Percentiles rank a stretch among this genome's conserved stretches.
Evolutionary conservation across 30 jellyfish, hydroid and myxozoan species (phyloP).

Genomic region (Turritopsis dohrnii): DNA sequence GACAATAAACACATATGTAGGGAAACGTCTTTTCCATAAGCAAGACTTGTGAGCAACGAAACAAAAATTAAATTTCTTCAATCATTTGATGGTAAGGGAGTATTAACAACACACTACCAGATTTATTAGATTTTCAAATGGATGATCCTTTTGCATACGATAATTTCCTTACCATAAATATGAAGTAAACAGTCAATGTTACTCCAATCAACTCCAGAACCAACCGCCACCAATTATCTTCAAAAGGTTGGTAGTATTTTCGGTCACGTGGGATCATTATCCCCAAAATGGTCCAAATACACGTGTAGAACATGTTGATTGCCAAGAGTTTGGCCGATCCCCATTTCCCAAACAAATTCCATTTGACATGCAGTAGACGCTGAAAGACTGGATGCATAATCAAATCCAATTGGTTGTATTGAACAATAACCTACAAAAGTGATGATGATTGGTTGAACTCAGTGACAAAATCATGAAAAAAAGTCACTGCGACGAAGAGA

Average conservation of each 20-base stretch:
- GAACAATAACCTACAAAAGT: slow-evolving; percentile 58
- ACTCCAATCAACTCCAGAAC: slow-evolving; percentile 76
- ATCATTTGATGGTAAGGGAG: no score
- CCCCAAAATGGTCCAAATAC: slow-evolving; percentile 90
- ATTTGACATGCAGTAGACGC: slow-evolving; percentile 77
- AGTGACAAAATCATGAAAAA: no score
- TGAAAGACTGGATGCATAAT: slow-evolving; percentile 96
- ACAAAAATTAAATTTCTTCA: no score
- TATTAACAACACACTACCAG: no score
- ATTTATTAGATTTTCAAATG: no score
- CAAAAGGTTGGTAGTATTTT: slow-evolving; percentile 55
- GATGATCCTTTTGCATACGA: no score
- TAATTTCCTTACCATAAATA: slow-evolving; percentile 62
- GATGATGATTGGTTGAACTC: not conserved
- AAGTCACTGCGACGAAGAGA: no score
- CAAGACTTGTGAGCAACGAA: no score
- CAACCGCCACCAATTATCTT: slow-evolving; percentile 75
- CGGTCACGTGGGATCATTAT: slow-evolving; percentile 74
- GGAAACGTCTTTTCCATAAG: no score
- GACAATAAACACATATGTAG: no score
- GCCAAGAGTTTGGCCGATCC: slow-evolving; percentile 57
- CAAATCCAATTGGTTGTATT: slow-evolving; percentile 85
- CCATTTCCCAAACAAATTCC: slow-evolving; percentile 82
- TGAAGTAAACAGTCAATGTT: slow-evolving; percentile 59
- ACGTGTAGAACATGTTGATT: slow-evolving; percentile 73